phyloP scores from a whole-genome alignment of 2,888 invertebrate species.

The Ichneumoninae sp. region DNA sequence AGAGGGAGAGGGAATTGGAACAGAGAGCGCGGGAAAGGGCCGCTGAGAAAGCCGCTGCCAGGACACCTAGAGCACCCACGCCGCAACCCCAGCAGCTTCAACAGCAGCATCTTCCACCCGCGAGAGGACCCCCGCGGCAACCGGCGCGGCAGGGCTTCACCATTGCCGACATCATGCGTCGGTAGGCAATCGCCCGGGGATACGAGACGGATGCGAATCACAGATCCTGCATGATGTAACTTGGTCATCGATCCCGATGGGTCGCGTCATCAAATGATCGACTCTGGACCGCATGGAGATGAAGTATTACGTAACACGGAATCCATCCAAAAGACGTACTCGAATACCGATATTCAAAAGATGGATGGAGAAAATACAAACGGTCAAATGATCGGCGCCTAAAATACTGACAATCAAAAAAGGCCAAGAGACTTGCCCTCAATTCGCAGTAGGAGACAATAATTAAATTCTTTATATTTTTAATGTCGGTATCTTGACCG shows the following conservation, averaged over 20 bases:
- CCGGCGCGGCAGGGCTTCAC: slow-evolving; percentile 92
- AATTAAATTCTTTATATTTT: not conserved
- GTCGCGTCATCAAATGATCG: slow-evolving; percentile 34
- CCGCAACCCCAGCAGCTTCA: slow-evolving; percentile 82
- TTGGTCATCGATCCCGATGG: not conserved
- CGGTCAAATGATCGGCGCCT: not conserved
- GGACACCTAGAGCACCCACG: slow-evolving; percentile 79
- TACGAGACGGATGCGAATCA: not conserved
- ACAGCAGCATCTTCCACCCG: slow-evolving; percentile 82
- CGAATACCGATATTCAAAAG: not conserved
- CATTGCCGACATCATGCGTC: slow-evolving; percentile 96
- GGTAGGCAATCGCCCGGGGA: slow-evolving; percentile 85
- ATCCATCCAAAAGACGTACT: not conserved
- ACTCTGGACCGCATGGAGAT: not conserved
- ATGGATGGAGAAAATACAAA: not conserved
- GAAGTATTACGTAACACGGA: not conserved
- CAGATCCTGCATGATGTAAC: not conserved
- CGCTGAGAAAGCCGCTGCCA: slow-evolving; percentile 83
- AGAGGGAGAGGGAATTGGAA: slow-evolving; percentile 70
- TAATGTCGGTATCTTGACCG: not conserved
- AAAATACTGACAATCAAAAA: not conserved
- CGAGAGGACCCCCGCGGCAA: slow-evolving; percentile 87
- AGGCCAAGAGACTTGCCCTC: not conserved
- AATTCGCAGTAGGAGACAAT: not conserved
- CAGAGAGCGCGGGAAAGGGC: slow-evolving; percentile 71